A percentile compares a stretch with the other conserved stretches of the same genome.
Evolutionary conservation across 2,797 vertebrate genomes (phyloP).

Genomic region (Coracias cyanogaster): DNA sequence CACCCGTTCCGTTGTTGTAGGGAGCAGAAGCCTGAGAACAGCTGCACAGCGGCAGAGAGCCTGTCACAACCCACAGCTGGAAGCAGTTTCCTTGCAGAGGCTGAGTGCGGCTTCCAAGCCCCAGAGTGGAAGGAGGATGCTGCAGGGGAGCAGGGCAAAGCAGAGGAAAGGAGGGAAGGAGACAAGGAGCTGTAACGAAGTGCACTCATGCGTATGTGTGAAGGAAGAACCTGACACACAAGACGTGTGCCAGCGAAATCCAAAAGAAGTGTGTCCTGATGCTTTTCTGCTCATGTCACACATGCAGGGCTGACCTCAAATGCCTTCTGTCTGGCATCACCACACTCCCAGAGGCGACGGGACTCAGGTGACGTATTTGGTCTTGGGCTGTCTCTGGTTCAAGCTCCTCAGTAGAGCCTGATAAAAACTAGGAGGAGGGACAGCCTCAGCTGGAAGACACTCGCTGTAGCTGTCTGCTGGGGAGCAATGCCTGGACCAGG

Average conservation of each 20-base stretch:
- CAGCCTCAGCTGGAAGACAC: neutral
- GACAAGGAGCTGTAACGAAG: slow-evolving; percentile 28
- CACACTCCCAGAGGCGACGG: neutral
- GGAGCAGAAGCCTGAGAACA: neutral
- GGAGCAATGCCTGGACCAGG: neutral
- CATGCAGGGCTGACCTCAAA: neutral
- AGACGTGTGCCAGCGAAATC: neutral
- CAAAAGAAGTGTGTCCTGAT: neutral
- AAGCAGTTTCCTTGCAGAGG: slow-evolving; percentile 52
- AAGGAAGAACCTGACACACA: slow-evolving; percentile 11
- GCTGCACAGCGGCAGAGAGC: neutral
- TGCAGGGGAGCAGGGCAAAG: neutral
- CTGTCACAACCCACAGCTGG: slow-evolving; percentile 46
- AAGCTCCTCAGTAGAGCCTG: neutral
- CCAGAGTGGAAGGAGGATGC: slow-evolving; percentile 26
- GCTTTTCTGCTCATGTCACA: slow-evolving; percentile 15
- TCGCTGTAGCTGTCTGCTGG: neutral
- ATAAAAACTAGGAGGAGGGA: neutral
- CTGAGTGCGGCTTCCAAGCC: neutral
- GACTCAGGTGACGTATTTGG: neutral
- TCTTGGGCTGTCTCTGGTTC: neutral
- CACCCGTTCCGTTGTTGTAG: neutral
- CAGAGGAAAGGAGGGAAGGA: neutral
- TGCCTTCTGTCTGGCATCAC: slow-evolving; percentile 57
- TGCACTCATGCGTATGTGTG: neutral